Base-by-base conservation (phyloP, 2,888 invertebrate genomes). In the Hololepta plana region DNA sequence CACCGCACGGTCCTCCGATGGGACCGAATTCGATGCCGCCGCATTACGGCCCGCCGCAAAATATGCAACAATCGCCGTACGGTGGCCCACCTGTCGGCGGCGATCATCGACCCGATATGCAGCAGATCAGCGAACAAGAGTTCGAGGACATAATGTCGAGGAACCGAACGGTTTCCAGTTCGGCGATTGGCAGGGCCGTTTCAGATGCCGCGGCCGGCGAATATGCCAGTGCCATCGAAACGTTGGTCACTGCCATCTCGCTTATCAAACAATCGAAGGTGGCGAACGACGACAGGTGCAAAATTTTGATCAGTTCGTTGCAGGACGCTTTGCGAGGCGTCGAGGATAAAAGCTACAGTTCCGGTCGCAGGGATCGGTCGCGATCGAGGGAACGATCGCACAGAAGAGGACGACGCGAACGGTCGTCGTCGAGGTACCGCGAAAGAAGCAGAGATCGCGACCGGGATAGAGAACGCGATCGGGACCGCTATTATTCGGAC, bases 81-180 rank as follows among this genome's bases (percentile, higher is more conserved):
- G 69, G 68, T 25, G 59, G 65, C 30, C 64, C 68, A 3, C 71
- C 72, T 9, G 68, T 61, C 8, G 53, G 59, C 9, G 64, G 7
- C 17, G 17, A 17, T 17, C 56, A 55, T 35, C 41, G 56, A 24
- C 42, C 49, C 35, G 65, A 68, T 27, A 59, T 66, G 32, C 72
- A 73, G 1, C 67, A 68, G 33, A 63, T 88, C 38, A 72, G 75
- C 35, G 96, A 96, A 56, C 82, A 79, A 17, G 98, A 98, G 60
- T 95, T 95, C 59, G 96, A 98, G 55, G 98, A 98, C 53, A 87
- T 93, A 29, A 93, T 98, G 85, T 74, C 81, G 30, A 69, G 96
- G 36, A 98, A 98, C 59, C 69, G 95, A 40, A 95, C 95, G 5
- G 96, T 98, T 1, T 93, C 91, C 17, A 91, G 91, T 38, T 90